These are phyloP conservation scores for Colossoma macropomum DNA, from an alignment of 2,113 vertebrate species.

Conservation along the genomic window DNA sequence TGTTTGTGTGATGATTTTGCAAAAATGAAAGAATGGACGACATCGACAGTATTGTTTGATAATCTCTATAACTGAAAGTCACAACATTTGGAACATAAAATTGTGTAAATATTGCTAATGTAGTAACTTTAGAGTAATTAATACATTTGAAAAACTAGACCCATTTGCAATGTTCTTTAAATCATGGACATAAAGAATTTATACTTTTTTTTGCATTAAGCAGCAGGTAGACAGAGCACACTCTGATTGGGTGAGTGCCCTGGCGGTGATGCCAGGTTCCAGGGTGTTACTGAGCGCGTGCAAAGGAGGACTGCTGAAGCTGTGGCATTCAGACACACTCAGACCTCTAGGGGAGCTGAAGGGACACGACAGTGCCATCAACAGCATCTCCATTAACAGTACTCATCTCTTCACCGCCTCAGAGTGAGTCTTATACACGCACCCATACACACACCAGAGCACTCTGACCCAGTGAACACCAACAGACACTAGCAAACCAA, in stretches of 20 bases:
- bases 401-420: constrained; percentile 92
- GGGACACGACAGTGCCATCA: constrained; percentile 93
- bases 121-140: no score
- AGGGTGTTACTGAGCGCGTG: constrained; percentile 87
- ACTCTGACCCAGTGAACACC: not conserved
- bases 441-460: not conserved
- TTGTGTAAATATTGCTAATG: no score
- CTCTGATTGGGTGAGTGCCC: constrained; percentile 89
- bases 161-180: no score
- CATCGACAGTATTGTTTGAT: no score
- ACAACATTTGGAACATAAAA: no score
- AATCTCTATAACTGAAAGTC: no score
- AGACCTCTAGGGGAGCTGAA: constrained; percentile 84
- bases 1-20: not conserved
- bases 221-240: constrained; percentile 90
- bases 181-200: no score
- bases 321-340: constrained; percentile 89
- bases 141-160: no score
- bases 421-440: constrained; percentile 84
- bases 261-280: constrained; percentile 83
- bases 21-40: no score
- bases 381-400: constrained; percentile 89
- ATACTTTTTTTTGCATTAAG: constrained; percentile 48
- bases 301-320: constrained; percentile 88
- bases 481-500: not conserved